phyloP scores from a whole-genome alignment of 1,140 invertebrate species.

The Acromyrmex heyeri region DNA sequence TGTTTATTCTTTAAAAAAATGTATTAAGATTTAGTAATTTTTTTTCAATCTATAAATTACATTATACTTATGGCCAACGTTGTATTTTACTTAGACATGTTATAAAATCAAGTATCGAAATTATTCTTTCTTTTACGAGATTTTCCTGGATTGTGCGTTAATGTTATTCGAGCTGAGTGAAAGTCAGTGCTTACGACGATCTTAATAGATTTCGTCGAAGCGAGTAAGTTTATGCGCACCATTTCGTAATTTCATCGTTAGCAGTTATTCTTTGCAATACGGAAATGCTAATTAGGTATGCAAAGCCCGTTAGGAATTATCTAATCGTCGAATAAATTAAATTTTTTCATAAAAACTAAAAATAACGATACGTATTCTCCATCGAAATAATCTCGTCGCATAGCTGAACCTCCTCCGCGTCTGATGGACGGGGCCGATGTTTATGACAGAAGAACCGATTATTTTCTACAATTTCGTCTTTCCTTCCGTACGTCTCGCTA shows the following conservation, averaged over 20 bases:
- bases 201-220: constrained; percentile 40
- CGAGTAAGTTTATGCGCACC: constrained; percentile 14
- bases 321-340: constrained; percentile 20
- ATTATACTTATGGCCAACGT: no score
- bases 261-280: constrained; percentile 13
- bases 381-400: constrained; percentile 28
- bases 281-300: constrained; percentile 27
- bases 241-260: constrained; percentile 28
- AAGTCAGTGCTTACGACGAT: not conserved
- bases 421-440: constrained; percentile 22
- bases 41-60: no score
- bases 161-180: not conserved
- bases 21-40: no score
- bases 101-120: not conserved
- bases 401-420: not conserved
- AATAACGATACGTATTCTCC: not conserved
- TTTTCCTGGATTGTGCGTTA: not conserved
- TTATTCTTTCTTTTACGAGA: not conserved
- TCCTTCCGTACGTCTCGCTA: constrained; percentile 56
- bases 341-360: not conserved
- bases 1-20: no score
- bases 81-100: not conserved
- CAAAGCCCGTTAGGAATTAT: not conserved
- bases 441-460: constrained; percentile 59
- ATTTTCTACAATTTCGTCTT: constrained; percentile 62